Base-by-base conservation (phyloP, 2,888 invertebrate genomes). In the Tricholauxania praeusta region DNA sequence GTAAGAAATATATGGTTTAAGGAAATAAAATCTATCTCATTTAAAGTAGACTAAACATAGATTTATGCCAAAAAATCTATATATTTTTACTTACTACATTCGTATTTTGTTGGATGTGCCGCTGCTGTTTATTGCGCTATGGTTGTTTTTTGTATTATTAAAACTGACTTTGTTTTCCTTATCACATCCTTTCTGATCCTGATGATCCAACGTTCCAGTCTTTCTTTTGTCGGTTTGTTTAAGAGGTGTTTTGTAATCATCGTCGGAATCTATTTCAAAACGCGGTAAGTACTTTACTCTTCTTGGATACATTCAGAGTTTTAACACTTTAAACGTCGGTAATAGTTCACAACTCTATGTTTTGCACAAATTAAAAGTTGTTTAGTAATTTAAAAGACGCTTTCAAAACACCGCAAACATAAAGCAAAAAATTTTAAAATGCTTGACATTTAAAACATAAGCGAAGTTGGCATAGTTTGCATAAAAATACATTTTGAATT, bases 261-360 rank as follows among this genome's bases (percentile, higher is more conserved):
- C 86, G 70, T 87, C 87, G 0, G 86, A 85, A 63, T 86, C 86
- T n/a, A 81, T 72, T 64, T 83, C 84, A 57, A 83, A 75, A 22
- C 82, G 82, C 14, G 84, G 82, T 62, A 87, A 76, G 64, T 87
- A 87, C 75, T 82, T 84, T 14, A 85, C 81, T 73, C 85, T 81
- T 22, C 83, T 83, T 28, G 87, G 87, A 72, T 80, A 80, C 69
- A 69, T 69, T n/a, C 32, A 69, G 15, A 28, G 14, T 4, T 59
- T 57, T 22, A n/a, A 65, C 65, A 49, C 19, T 39, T 28, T 3
- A 28, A 28, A 28, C 28, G 22, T 22, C 22, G 3, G 3, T 3
- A 22, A 22, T 22, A 22, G 22, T 22, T 22, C 1, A 22, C 22
- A 22, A 22, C 22, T 1, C 22, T 22, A 22, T 22, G 3, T 22